These are phyloP conservation scores for Leptopilina boulardi DNA, from an alignment of 1,140 invertebrate genomes.

Conservation along the genomic window DNA sequence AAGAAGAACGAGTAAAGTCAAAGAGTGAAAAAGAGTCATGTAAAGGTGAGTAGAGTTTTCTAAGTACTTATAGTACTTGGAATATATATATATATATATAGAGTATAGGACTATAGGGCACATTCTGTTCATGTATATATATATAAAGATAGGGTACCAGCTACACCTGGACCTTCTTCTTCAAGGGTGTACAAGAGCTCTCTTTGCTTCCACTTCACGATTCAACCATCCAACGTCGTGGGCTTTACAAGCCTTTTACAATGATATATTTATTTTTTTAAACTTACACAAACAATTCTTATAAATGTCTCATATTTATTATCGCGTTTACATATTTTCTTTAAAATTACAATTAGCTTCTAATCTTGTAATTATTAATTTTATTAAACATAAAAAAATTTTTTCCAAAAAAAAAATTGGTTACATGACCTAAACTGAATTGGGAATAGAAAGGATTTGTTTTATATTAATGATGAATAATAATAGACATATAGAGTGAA, in stretches of 20 bases:
- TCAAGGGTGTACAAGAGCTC: constrained; percentile 51
- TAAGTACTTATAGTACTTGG: constrained; percentile 37
- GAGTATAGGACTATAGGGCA: not conserved
- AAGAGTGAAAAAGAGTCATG: constrained; percentile 18
- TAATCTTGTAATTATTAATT: too few species aligned
- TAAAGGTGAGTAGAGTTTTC: constrained; percentile 32
- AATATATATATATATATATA: constrained; percentile 31
- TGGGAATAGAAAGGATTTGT: too few species aligned
- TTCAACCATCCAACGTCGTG: constrained; percentile 55
- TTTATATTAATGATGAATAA: too few species aligned
- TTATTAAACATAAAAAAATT: too few species aligned
- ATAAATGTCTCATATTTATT: not conserved
- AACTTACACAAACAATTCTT: not conserved
- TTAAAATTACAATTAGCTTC: too few species aligned
- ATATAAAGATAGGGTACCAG: constrained; percentile 33
- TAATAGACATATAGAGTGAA: too few species aligned
- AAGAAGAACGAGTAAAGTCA: not conserved
- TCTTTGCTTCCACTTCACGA: constrained; percentile 51
- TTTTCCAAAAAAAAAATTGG: too few species aligned
- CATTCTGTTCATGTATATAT: not conserved
- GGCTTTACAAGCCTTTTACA: constrained; percentile 37
- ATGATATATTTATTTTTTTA: constrained; percentile 26
- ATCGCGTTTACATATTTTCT: not conserved
- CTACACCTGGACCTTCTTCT: constrained; percentile 56
- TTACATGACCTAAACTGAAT: too few species aligned